Conservation (phyloP, 2,888 invertebrate genomes). For the Andrena bicolor region DNA sequence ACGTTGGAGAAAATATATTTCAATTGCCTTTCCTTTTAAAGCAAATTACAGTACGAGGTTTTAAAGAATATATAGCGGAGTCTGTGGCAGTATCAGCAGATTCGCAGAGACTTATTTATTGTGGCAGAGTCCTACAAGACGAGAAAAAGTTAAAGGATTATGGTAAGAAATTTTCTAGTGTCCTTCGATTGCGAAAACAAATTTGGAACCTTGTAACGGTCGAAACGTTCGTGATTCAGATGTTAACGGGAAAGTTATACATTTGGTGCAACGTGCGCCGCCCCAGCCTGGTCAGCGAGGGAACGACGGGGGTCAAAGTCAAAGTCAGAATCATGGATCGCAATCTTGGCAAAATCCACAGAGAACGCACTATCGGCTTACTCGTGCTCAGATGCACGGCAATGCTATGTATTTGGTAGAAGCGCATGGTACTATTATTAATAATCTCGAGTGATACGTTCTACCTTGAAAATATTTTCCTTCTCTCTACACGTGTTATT, state of each 20-base stretch:
- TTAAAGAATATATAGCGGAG: conserved; percentile 92
- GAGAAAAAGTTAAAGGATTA: conserved; percentile 94
- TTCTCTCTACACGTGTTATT: conserved; percentile 1
- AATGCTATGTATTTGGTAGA: conserved; percentile 87
- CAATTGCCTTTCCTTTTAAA: conserved; percentile 27
- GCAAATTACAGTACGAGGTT: conserved; percentile 92
- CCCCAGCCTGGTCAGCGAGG: conserved; percentile 87
- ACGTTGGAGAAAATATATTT: not conserved
- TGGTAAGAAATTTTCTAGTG: conserved; percentile 86
- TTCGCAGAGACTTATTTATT: conserved; percentile 96
- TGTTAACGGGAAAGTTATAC: conserved; percentile 96
- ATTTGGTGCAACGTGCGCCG: conserved; percentile 95
- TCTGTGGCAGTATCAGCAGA: conserved; percentile 92
- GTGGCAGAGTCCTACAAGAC: conserved; percentile 96
- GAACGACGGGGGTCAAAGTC: conserved; percentile 81
- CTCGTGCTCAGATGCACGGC: conserved; percentile 79
- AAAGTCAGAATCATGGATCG: conserved; percentile 80
- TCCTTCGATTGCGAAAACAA: not conserved
- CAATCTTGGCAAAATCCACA: conserved; percentile 63
- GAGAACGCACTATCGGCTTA: conserved; percentile 80
- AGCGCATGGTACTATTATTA: conserved; percentile 72
- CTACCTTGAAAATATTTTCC: not conserved
- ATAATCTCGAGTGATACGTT: not conserved
- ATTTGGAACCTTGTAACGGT: not conserved
- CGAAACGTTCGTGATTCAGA: conserved; percentile 85